A percentile compares a stretch with the other conserved stretches of the same genome.
Conservation (phyloP, 2,888 invertebrate species). For the Cerastis leucographa region DNA sequence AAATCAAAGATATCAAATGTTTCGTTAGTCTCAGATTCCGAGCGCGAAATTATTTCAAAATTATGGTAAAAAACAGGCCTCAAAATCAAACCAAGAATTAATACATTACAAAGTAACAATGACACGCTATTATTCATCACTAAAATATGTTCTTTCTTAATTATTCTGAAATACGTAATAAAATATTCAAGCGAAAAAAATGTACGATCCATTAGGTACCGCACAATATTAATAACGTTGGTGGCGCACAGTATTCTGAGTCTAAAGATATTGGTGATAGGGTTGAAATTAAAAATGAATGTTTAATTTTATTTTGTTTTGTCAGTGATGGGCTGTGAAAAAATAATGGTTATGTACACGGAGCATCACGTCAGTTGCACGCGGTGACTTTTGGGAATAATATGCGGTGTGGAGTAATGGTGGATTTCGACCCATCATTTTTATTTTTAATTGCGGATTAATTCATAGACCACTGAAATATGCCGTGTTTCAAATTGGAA, state of each 20-base stretch:
- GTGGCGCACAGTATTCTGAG: slow-evolving; percentile 30
- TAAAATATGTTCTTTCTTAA: slow-evolving; percentile 43
- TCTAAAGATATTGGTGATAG: slow-evolving; percentile 48
- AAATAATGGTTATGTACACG: slow-evolving; percentile 77
- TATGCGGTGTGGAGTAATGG: slow-evolving; percentile 46
- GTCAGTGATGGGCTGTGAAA: slow-evolving; percentile 75
- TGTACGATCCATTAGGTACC: slow-evolving; percentile 62
- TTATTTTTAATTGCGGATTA: slow-evolving; percentile 42
- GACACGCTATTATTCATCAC: slow-evolving; percentile 40
- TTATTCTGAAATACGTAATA: slow-evolving; percentile 53
- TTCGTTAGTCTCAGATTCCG: not conserved
- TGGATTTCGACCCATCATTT: slow-evolving; percentile 39
- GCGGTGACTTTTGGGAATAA: slow-evolving; percentile 66
- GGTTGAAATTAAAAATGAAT: slow-evolving; percentile 59
- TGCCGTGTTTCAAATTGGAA: slow-evolving; percentile 19
- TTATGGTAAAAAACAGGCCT: not conserved
- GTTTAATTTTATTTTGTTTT: slow-evolving; percentile 71
- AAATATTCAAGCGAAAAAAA: slow-evolving; percentile 67
- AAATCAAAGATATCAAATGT: not conserved
- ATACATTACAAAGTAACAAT: not conserved
- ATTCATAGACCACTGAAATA: slow-evolving; percentile 18
- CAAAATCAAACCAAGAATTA: slow-evolving; percentile 23
- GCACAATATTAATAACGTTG: slow-evolving; percentile 63
- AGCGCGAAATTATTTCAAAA: not conserved
- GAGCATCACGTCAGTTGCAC: slow-evolving; percentile 75